Base-by-base conservation (phyloP, 2,113 vertebrate species). In the Marcusenius ussheri region DNA sequence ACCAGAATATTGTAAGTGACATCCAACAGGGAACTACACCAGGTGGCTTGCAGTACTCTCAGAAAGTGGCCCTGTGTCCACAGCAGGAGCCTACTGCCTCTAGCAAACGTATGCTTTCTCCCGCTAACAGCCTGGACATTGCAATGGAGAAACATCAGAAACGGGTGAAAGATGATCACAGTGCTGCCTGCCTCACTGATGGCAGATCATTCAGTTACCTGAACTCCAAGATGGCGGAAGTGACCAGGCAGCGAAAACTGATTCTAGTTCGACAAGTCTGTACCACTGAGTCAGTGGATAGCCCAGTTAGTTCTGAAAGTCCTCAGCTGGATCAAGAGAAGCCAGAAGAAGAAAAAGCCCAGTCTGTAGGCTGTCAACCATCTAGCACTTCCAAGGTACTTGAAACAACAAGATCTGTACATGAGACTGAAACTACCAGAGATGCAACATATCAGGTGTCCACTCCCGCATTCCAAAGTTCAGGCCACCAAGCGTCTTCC, bases 141-240 rank as follows among this genome's bases (percentile, higher is more conserved):
- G 98, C 98, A 93, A 99, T 99, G 98, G 98, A 99, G 92, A 99
- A 99, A 91, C 98, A 99, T 56, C 98, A 99, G 49, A 99, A 99
- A 89, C 96, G 98, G 13, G 98, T 97, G 51, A 99, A 99, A 93
- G 98, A 99, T 92, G 98, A 99, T 91, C 98, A 97, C 0, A 98
- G 98, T 17, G 96, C 96, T 88, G 96, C 96, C 66, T 98, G 97
- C 87, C 56, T 96, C 8, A 94, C 97, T 15, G 97, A 97, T 51
- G 91, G 94, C 35, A 94, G 96, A 49, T 95, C 96, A 0, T 46
- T 96, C 2, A 96, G 96, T 91, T 96, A 96, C 50, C 74, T 96
- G 1, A 96, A 93, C 4, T 56, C 95, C 49, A 97, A 97, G 93
- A 94, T 96, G 91, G 94, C 92, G 2, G 98, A 99, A 50, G 89